A percentile compares a stretch with the other conserved stretches of the same genome.
Evolutionary conservation across 2,113 vertebrate genomes (phyloP).

Genomic region (Brachypteracias leptosomus): DNA sequence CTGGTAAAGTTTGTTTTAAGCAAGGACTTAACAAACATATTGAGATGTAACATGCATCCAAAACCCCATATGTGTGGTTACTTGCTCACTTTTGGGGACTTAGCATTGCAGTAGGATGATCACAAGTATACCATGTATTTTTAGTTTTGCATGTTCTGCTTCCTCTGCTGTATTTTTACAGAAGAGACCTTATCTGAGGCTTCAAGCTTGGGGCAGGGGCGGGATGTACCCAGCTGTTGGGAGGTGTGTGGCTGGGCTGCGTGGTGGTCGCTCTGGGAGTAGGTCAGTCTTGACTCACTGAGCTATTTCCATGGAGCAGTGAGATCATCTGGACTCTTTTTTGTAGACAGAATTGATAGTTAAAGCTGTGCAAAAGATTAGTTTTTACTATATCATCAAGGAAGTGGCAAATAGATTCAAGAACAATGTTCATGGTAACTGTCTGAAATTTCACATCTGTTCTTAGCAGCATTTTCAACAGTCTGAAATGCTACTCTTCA

Average conservation of each 20-base stretch:
- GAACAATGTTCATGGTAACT: not conserved
- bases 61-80: not conserved
- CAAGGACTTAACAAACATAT: not conserved
- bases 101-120: not conserved
- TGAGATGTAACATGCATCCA: too few relatives aligned
- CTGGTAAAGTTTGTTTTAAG: not conserved
- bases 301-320: not conserved
- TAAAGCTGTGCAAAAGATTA: not conserved
- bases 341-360: not conserved
- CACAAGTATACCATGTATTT: not conserved
- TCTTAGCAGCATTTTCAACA: not conserved
- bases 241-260: not conserved
- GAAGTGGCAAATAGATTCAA: not conserved
- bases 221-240: rapidly evolving
- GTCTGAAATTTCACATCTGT: not conserved
- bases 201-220: not conserved
- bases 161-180: not conserved
- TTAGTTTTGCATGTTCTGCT: not conserved
- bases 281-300: not conserved
- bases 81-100: not conserved
- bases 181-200: not conserved
- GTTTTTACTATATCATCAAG: not conserved
- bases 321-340: not conserved
- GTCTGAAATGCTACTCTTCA: not conserved
- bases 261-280: not conserved